Evolutionary conservation across 2,797 vertebrate species (phyloP).

Genomic region (Eremophila alpestris): DNA sequence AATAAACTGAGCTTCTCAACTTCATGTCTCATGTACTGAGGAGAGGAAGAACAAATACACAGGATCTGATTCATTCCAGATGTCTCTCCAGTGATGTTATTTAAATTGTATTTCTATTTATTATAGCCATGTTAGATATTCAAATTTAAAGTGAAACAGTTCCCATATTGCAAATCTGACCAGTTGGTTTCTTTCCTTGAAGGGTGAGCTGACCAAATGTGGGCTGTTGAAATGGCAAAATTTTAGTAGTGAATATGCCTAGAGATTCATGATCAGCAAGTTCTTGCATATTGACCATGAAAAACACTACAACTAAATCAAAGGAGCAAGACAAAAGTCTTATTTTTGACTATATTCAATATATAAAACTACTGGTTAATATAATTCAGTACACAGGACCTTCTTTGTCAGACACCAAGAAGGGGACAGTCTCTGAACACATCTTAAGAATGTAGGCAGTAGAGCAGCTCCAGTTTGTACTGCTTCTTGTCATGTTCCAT

Average conservation of each 20-base stretch:
- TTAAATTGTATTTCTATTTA: neutral
- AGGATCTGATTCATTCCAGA: neutral
- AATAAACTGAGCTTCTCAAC: neutral
- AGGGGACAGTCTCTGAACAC: neutral
- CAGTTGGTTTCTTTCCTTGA: neutral
- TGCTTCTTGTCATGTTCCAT: neutral
- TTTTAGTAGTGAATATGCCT: neutral
- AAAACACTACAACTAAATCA: neutral
- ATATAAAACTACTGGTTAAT: neutral
- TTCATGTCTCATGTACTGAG: neutral
- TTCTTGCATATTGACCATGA: neutral
- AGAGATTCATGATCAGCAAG: neutral
- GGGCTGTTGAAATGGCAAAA: neutral
- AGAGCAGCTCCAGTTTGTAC: neutral
- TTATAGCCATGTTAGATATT: neutral
- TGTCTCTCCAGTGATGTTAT: neutral
- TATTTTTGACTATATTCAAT: neutral
- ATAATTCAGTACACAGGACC: neutral
- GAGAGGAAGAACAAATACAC: neutral
- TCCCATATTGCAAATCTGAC: neutral
- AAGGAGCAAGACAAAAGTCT: neutral
- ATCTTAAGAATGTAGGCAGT: accelerated
- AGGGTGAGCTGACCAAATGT: neutral
- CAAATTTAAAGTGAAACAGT: neutral
- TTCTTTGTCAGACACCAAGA: neutral